Conservation (phyloP, 2,888 invertebrate genomes). For the Pachydiplax longipennis region DNA sequence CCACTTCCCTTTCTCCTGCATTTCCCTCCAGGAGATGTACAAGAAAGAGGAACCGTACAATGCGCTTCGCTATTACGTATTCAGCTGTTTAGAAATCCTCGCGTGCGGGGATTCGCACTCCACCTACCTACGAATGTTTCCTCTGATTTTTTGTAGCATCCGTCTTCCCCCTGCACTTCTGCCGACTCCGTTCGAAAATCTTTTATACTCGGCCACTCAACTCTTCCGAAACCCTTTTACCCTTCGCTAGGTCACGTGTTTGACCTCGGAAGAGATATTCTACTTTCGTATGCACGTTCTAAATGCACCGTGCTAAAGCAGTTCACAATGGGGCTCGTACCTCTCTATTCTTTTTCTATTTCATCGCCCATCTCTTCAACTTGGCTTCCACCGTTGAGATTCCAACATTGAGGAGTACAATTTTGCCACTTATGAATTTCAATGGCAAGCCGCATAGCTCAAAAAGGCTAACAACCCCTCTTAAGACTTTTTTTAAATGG, state of each 20-base stretch:
- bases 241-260: slow-evolving; percentile 1
- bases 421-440: no score
- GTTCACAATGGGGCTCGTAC: neutral
- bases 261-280: neutral
- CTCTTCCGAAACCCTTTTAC: neutral
- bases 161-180: neutral
- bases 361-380: neutral
- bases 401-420: no score
- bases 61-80: no score
- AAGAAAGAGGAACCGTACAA: no score
- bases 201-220: neutral
- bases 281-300: neutral
- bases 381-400: no score
- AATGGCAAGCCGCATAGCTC: no score
- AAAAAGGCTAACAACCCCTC: no score
- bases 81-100: neutral
- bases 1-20: no score
- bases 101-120: neutral
- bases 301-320: neutral
- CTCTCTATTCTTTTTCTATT: neutral
- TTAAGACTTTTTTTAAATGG: no score
- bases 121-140: neutral
- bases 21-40: no score
- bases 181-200: neutral
- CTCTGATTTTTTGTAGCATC: neutral